Percentiles rank a stretch among this genome's conserved stretches.
Conservation (phyloP, 2,888 invertebrate species). For the Mactromeris polynyma region DNA sequence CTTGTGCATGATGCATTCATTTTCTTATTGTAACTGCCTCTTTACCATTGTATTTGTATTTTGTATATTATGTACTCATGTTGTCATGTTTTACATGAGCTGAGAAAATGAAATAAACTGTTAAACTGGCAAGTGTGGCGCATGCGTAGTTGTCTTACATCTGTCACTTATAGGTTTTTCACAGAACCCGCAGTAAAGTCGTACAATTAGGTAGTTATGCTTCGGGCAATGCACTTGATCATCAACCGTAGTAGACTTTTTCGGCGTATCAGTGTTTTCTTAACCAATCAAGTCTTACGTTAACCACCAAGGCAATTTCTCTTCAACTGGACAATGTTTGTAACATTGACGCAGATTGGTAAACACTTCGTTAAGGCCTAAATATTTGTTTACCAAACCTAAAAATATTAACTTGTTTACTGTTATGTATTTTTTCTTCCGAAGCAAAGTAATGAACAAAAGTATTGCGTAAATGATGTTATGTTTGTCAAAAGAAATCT, state of each 20-base stretch:
- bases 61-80: conserved; percentile 46
- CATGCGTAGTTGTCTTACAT: conserved; percentile 62
- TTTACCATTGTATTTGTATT: conserved; percentile 47
- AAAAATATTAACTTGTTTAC: too few species aligned
- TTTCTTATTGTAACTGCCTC: conserved; percentile 27
- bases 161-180: conserved; percentile 60
- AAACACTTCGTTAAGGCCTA: too few species aligned
- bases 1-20: conserved; percentile 42
- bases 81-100: too few species aligned
- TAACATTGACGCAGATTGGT: too few species aligned
- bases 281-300: too few species aligned
- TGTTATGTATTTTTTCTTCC: too few species aligned
- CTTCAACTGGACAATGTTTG: too few species aligned
- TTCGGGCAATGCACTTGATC: background rate
- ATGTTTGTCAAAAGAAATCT: too few species aligned
- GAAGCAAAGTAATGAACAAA: too few species aligned
- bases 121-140: conserved; percentile 47
- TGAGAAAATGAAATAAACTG: conserved; percentile 25
- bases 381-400: too few species aligned
- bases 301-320: too few species aligned
- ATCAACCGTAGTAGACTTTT: background rate
- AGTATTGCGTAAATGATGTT: too few species aligned
- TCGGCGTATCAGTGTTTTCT: background rate
- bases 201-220: background rate
- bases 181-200: conserved; percentile 59